Evolutionary conservation across 2,113 vertebrate genomes (phyloP), one percentile per base, ranked within the genome.

Genomic region (Dicaeum eximium): DNA sequence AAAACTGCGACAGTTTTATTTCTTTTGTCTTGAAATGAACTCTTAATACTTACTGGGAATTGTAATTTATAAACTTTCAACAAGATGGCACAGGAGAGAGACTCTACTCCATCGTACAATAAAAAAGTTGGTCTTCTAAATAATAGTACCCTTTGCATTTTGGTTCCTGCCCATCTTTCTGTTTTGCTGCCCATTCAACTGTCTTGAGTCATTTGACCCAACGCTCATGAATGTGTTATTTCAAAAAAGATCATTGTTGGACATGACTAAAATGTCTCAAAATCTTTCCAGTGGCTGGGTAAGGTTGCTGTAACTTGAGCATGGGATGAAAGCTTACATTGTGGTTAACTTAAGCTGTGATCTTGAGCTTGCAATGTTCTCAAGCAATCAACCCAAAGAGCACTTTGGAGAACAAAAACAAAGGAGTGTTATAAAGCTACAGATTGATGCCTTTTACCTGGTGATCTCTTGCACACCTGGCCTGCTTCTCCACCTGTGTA

Each of bases 1-100:
- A 74, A 80, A 93, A 94, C 90, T 90, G 83, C 78, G 2, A 58
- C 62, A 17, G 90, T 93, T 96, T 95, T 90, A 61, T 80, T 90
- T 85, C 47, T 93, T 97, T 91, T 88, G 81, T 95, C 94, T 86
- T 86, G 86, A 96, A 86, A 84, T 66, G 94, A 90, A 88, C 93
- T 94, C 88, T 82, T 67, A 77, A 71, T 74, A 60, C 94, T 77
- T 90, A 48, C 53, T 94, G 89, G 79, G 84, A 95, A 85, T 93
- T 97, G 95, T 97, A 97, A 97, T 96, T 97, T 97, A 97, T 97
- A 72, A 93, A 96, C 90, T 89, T 85, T 23, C 51, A 66, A 80
- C 28, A 5, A 93, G 95, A 67, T 95, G 90, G 78, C 91, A 67
- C 87, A 93, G 86, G 84, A 90, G 85, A 92, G 85, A 92, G 92